These are phyloP conservation scores for Tipula unca DNA, from an alignment of 2,888 invertebrate species.

Conservation along the genomic window DNA sequence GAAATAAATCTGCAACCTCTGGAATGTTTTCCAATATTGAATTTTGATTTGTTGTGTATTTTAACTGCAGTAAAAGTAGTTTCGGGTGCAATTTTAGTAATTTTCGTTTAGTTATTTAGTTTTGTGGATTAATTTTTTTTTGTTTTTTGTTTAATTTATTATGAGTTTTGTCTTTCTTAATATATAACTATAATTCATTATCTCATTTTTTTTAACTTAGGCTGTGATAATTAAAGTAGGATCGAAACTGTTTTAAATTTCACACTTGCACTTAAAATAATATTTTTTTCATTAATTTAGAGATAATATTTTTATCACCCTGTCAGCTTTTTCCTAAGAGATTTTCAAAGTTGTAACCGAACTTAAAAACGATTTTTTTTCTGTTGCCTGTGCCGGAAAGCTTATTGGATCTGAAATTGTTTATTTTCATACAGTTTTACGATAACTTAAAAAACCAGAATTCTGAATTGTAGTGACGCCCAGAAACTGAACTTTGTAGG, in stretches of 20 bases:
- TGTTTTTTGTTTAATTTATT: background rate
- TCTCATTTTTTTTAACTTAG: background rate
- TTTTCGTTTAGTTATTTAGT: background rate
- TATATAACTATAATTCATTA: background rate
- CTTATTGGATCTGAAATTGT: no score
- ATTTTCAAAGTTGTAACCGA: no score
- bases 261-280: background rate
- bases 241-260: background rate
- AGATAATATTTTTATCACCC: no score
- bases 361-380: no score
- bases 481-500: no score
- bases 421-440: no score
- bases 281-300: background rate
- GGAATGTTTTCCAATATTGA: background rate
- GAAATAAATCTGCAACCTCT: background rate
- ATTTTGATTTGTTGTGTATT: background rate
- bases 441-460: no score
- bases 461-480: no score
- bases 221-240: background rate
- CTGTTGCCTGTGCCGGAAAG: no score
- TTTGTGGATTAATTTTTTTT: background rate
- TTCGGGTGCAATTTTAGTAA: background rate
- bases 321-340: background rate
- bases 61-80: background rate
- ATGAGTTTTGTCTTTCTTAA: no score